Percentiles rank a stretch among this genome's conserved stretches.
phyloP scores from a whole-genome alignment of 2,888 invertebrate genomes.

The Tholera decimalis region DNA sequence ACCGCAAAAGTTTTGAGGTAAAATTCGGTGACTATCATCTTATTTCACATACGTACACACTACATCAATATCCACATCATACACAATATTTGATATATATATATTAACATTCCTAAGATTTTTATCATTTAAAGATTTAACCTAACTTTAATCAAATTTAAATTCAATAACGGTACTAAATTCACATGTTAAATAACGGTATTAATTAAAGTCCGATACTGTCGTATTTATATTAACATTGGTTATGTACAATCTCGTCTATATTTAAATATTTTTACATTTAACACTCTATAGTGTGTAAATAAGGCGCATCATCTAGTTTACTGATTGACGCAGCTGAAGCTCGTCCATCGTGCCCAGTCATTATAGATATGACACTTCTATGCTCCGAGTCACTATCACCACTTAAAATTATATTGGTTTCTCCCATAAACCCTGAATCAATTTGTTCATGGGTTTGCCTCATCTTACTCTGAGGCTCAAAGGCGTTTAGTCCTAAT shows the following conservation, averaged over 20 bases:
- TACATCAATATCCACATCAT: conserved; percentile 20
- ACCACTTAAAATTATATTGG: conserved; percentile 87
- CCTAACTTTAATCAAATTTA: conserved; percentile 7
- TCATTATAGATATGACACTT: conserved; percentile 88
- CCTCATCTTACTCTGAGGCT: conserved; percentile 72
- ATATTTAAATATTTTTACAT: conserved; percentile 38
- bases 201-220: conserved; percentile 28
- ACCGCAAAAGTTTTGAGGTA: conserved; percentile 71
- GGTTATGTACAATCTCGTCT: conserved; percentile 59
- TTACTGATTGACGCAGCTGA: conserved; percentile 81
- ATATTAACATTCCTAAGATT: conserved; percentile 11
- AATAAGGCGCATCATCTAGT: conserved; percentile 81
- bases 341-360: conserved; percentile 82
- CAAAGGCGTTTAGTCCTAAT: conserved; percentile 78
- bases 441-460: conserved; percentile 84
- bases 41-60: conserved; percentile 41
- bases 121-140: conserved; percentile 3
- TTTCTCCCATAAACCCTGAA: conserved; percentile 87
- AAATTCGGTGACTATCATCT: conserved; percentile 73
- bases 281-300: conserved; percentile 83
- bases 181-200: conserved; percentile 18
- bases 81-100: conserved; percentile 8
- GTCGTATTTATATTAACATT: conserved; percentile 13
- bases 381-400: conserved; percentile 89
- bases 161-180: conserved; percentile 19